These are phyloP conservation scores for Macropodus opercularis DNA, from an alignment of 2,797 vertebrate species.

Conservation along the genomic window DNA sequence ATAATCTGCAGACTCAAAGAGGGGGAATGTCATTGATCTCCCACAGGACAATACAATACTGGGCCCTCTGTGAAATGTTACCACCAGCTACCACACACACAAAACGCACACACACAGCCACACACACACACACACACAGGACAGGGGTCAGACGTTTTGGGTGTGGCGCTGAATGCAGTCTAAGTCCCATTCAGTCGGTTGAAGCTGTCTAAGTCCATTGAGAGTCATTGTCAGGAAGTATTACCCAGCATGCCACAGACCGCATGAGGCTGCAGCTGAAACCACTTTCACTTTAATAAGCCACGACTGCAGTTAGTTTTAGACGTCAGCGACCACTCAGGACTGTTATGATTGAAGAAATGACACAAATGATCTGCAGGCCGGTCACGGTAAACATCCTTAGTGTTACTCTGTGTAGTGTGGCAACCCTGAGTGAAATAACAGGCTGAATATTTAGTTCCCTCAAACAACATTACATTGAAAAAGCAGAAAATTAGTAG, in stretches of 20 bases:
- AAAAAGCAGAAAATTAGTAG: no score
- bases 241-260: conserved; percentile 72
- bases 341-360: not conserved
- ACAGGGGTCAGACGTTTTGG: conserved; percentile 64
- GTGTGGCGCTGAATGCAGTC: conserved; percentile 68
- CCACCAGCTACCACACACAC: conserved; percentile 30
- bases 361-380: no score
- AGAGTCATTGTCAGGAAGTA: conserved; percentile 73
- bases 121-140: conserved; percentile 41
- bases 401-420: no score
- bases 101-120: conserved; percentile 22
- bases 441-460: no score
- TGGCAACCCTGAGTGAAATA: no score
- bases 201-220: conserved; percentile 67
- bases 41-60: conserved; percentile 68
- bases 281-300: conserved; percentile 20
- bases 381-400: no score
- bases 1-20: conserved; percentile 74
- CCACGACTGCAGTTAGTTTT: conserved; percentile 6
- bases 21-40: conserved; percentile 78
- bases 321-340: conserved; percentile 10
- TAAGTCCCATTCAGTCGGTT: conserved; percentile 73
- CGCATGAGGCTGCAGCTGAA: conserved; percentile 36
- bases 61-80: conserved; percentile 54
- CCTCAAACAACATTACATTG: no score